A percentile compares a stretch with the other conserved stretches of the same genome.
Evolutionary conservation across 1,140 invertebrate genomes (phyloP).

Genomic region (Drosophila nannoptera): DNA sequence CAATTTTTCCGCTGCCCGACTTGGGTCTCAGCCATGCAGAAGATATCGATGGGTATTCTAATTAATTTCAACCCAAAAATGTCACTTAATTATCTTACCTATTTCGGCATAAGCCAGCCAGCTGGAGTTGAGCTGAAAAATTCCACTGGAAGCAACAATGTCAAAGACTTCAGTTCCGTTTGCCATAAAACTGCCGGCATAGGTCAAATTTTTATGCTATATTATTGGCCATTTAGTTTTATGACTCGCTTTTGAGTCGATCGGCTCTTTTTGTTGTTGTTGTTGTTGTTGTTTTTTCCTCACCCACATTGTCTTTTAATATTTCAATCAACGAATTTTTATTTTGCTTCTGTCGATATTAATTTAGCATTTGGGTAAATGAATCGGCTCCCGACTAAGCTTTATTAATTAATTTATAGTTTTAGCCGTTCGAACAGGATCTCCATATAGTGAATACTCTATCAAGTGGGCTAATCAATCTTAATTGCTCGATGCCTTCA

Average conservation of each 20-base stretch:
- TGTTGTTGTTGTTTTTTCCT: conserved; percentile 18
- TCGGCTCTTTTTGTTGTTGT: too few species aligned
- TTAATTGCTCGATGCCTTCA: conserved; percentile 20
- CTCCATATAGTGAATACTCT: conserved; percentile 15
- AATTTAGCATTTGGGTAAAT: too few species aligned
- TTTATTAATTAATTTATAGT: conserved; percentile 42
- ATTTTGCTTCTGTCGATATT: conserved; percentile 16
- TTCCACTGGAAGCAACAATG: conserved; percentile 30
- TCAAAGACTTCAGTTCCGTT: conserved; percentile 45
- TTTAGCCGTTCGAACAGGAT: conserved; percentile 40
- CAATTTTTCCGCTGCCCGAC: conserved; percentile 26
- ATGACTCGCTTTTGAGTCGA: conserved; percentile 6
- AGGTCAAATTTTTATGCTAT: conserved; percentile 29
- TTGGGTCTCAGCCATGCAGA: conserved; percentile 22
- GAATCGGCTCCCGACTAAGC: conserved; percentile 31
- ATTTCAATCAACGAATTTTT: conserved; percentile 1
- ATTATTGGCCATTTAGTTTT: conserved; percentile 33
- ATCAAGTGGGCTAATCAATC: conserved; percentile 27
- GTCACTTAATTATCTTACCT: conserved; percentile 39
- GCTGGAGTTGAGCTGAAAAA: too few species aligned
- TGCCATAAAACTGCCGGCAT: conserved; percentile 40
- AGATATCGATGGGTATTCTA: conserved; percentile 24
- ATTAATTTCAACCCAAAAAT: conserved; percentile 37
- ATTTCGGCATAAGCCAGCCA: conserved; percentile 5
- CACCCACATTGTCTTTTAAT: conserved; percentile 34